These are phyloP conservation scores for Formicarius rufipectus DNA, from an alignment of 2,113 vertebrate species.

Conservation along the genomic window DNA sequence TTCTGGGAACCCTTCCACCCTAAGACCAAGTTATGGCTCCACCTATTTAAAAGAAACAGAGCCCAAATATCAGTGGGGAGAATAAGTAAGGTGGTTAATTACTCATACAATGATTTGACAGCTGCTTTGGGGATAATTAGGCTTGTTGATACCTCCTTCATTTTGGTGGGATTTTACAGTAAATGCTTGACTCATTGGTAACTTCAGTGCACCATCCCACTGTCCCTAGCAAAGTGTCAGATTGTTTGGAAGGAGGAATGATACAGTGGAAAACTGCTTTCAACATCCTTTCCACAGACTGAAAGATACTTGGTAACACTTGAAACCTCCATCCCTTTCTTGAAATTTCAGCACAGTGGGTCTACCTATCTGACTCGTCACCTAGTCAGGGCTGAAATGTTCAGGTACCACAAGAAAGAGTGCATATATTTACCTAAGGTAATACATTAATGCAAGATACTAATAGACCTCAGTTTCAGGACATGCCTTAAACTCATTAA, in stretches of 20 bases:
- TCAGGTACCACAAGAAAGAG: not conserved
- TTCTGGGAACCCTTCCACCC: not conserved
- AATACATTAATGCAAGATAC: not conserved
- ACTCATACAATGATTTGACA: not conserved
- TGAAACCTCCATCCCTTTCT: not conserved
- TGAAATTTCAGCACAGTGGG: not conserved
- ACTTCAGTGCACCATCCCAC: not conserved
- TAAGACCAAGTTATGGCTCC: not conserved
- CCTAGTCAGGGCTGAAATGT: not conserved
- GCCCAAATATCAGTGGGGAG: not conserved
- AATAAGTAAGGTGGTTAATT: not conserved
- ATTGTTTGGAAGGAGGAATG: not conserved
- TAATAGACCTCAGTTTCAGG: constrained; percentile 4
- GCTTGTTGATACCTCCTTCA: not conserved
- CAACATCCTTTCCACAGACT: not conserved
- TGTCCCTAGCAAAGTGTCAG: not conserved
- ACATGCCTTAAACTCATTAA: not conserved
- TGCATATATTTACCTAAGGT: not conserved
- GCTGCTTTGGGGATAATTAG: not conserved
- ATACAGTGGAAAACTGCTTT: not conserved
- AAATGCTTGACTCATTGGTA: not conserved
- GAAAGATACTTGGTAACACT: not conserved
- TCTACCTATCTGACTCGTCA: not conserved
- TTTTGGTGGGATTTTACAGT: not conserved
- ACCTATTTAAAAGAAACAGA: not conserved